These are phyloP conservation scores for Tapera naevia DNA, from an alignment of 2,797 vertebrate species.

Conservation along the genomic window DNA sequence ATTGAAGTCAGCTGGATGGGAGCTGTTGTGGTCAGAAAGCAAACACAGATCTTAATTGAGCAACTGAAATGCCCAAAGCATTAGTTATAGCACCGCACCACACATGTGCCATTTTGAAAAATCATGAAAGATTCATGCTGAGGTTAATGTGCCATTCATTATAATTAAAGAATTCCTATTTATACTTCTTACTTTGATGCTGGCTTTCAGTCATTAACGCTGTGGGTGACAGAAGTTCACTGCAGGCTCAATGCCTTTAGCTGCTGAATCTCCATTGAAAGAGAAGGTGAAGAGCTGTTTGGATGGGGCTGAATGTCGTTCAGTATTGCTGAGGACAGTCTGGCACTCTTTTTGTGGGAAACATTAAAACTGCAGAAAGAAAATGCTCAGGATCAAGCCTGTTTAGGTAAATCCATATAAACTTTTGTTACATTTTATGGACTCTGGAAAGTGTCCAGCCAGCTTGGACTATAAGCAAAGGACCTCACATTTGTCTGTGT, in stretches of 20 bases:
- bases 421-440: background rate
- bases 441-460: background rate
- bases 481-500: background rate
- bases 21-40: background rate
- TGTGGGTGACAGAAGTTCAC: constrained; percentile 9
- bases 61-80: constrained; percentile 12
- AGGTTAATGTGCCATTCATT: constrained; percentile 45
- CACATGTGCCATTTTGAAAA: constrained; percentile 19
- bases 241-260: background rate
- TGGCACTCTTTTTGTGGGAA: background rate
- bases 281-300: background rate
- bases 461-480: background rate
- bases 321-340: background rate
- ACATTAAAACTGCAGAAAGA: background rate
- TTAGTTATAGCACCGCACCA: background rate
- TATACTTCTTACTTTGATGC: constrained; percentile 17
- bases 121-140: constrained; percentile 29
- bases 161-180: constrained; percentile 49
- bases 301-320: background rate
- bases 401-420: background rate
- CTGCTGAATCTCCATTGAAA: background rate
- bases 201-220: background rate
- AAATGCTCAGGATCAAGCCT: background rate
- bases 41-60: background rate
- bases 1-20: background rate